A percentile compares a stretch with the other conserved stretches of the same genome.
These are phyloP conservation scores for Caiman crocodilus DNA, from an alignment of 2,797 vertebrate genomes.

Conservation along the genomic window DNA sequence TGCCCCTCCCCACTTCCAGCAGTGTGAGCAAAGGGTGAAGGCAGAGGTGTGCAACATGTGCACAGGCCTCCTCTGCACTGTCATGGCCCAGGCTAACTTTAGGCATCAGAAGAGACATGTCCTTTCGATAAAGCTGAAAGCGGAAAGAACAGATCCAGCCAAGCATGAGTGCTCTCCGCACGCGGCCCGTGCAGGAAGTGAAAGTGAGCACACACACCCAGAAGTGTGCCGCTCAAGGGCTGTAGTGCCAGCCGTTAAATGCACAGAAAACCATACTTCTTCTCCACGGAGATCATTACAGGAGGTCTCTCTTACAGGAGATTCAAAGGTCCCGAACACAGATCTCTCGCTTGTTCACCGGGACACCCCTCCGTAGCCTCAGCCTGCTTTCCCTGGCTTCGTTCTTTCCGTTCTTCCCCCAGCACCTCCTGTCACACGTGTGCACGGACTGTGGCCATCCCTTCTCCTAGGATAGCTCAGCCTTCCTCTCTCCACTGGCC, in stretches of 20 bases:
- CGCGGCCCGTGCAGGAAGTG: neutral
- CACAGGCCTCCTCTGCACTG: too few species aligned
- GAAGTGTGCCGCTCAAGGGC: fast-evolving
- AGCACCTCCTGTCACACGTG: constrained; percentile 23
- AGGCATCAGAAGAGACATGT: neutral
- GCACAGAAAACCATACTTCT: neutral
- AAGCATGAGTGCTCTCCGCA: neutral
- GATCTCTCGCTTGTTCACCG: too few species aligned
- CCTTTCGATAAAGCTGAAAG: neutral
- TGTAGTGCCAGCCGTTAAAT: neutral
- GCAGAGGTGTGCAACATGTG: neutral
- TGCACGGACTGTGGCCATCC: neutral
- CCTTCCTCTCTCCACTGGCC: neutral
- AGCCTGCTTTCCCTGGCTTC: constrained; percentile 34
- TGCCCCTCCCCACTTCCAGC: neutral
- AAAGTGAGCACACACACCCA: neutral
- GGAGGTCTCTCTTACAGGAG: neutral
- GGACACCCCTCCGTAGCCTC: neutral
- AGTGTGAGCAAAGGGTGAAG: neutral
- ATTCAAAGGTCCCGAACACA: constrained; percentile 1
- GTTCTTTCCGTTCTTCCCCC: constrained; percentile 7
- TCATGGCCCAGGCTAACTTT: neutral
- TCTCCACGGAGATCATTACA: neutral
- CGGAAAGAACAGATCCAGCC: neutral
- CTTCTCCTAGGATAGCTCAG: neutral